phyloP scores from a whole-genome alignment of 92 coral and sea anemone genomes.

The Siderastrea siderea region DNA sequence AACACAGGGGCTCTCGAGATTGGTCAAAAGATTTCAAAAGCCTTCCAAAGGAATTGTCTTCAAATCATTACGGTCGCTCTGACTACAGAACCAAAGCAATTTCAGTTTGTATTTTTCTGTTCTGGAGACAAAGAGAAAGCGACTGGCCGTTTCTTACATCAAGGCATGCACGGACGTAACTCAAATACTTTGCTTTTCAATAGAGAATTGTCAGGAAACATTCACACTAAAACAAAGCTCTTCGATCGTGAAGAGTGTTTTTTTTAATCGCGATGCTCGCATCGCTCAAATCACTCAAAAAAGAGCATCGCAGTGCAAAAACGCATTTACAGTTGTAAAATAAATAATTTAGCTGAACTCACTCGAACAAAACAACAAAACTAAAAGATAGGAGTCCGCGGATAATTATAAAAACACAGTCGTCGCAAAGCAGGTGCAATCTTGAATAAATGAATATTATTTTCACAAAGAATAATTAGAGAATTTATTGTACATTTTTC shows the following conservation, averaged over 20 bases:
- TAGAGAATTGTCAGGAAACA: conserved; percentile 31
- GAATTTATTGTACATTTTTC: conserved; percentile 86
- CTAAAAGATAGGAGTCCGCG: conserved; percentile 27
- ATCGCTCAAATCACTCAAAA: conserved; percentile 26
- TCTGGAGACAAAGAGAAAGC: conserved; percentile 26
- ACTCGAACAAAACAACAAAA: conserved; percentile 49
- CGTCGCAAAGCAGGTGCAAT: conserved; percentile 73
- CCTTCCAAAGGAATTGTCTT: conserved; percentile 58
- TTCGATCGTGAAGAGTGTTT: conserved; percentile 1
- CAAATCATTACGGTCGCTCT: conserved; percentile 57
- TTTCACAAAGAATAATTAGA: conserved; percentile 76
- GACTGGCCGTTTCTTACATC: neutral
- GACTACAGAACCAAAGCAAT: conserved; percentile 56
- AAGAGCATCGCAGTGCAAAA: conserved; percentile 73
- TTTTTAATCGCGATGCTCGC: neutral
- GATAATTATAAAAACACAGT: conserved; percentile 46
- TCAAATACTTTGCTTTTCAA: conserved; percentile 24
- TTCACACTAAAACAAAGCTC: conserved; percentile 46
- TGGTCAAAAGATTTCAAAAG: conserved; percentile 51
- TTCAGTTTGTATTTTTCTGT: conserved; percentile 11
- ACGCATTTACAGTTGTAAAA: conserved; percentile 71
- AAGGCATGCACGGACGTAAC: conserved; percentile 17
- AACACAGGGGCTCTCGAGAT: conserved; percentile 36
- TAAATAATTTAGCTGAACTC: conserved; percentile 82
- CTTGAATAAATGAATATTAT: conserved; percentile 78